A percentile compares a stretch with the other conserved stretches of the same genome.
These are phyloP conservation scores for Chaetogeoica ovagalla DNA, from an alignment of 2,888 invertebrate species.

Conservation along the genomic window DNA sequence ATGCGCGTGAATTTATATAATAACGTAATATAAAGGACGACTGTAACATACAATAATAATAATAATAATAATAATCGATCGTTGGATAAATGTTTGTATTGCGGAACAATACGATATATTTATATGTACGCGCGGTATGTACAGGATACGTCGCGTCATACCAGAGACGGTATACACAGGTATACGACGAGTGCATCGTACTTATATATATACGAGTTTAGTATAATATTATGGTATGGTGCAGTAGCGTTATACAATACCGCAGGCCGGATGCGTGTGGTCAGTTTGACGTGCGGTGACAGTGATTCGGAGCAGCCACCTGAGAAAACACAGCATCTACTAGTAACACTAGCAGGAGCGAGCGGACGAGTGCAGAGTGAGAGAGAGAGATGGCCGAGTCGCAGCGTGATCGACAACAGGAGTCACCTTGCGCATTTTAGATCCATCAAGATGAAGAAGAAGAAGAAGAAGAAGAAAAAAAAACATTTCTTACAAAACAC, in stretches of 20 bases:
- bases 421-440: constrained; percentile 41
- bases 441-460: constrained; percentile 15
- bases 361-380: neutral
- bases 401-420: constrained; percentile 22
- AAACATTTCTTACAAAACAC: constrained; percentile 1
- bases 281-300: constrained; percentile 49
- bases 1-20: no score
- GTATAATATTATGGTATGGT: no score
- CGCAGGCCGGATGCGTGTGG: constrained; percentile 46
- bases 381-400: neutral
- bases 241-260: no score
- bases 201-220: no score
- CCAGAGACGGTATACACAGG: neutral
- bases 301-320: constrained; percentile 43
- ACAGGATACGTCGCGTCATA: neutral
- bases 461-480: neutral
- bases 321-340: constrained; percentile 46
- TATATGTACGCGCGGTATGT: no score
- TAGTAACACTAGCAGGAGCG: no score
- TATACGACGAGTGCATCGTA: neutral
- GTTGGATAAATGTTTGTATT: constrained; percentile 40
- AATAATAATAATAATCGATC: constrained; percentile 29
- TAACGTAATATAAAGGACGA: neutral
- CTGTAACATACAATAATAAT: neutral
- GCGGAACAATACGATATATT: constrained; percentile 17